These are phyloP conservation scores for Molossus alvarezi DNA, from an alignment of 2,797 vertebrate species.

Conservation along the genomic window DNA sequence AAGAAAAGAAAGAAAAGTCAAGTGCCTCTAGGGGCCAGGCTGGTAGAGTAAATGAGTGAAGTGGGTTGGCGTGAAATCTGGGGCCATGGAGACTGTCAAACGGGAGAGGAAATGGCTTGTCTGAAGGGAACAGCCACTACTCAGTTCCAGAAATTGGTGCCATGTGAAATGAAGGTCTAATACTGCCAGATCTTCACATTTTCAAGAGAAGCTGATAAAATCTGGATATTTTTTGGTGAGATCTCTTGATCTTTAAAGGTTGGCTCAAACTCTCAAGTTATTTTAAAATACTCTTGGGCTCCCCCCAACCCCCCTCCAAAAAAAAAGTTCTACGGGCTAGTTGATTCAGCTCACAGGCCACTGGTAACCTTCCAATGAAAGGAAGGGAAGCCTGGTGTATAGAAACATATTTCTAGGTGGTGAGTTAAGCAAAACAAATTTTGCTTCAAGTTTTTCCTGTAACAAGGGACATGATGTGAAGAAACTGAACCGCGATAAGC, in stretches of 20 bases:
- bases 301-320: background rate
- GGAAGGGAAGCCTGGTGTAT: conserved; percentile 2
- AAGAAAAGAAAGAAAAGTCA: conserved; percentile 54
- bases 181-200: conserved; percentile 65
- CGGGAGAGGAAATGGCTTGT: conserved; percentile 59
- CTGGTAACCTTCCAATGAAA: conserved; percentile 68
- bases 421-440: conserved; percentile 54
- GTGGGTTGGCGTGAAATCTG: conserved; percentile 12
- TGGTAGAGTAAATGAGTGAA: conserved; percentile 1
- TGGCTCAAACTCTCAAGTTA: conserved; percentile 65
- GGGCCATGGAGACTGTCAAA: conserved; percentile 6
- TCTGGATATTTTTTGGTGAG: conserved; percentile 44
- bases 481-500: conserved; percentile 22
- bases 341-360: conserved; percentile 25
- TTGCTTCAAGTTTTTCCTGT: conserved; percentile 30
- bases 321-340: conserved; percentile 37
- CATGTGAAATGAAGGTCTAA: conserved; percentile 33
- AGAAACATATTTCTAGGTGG: conserved; percentile 31
- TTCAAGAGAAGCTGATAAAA: conserved; percentile 65
- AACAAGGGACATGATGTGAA: background rate
- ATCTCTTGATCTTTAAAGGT: conserved; percentile 49
- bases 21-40: background rate
- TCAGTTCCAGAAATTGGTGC: conserved; percentile 12
- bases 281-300: conserved; percentile 63
- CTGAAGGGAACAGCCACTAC: conserved; percentile 61